Evolutionary conservation across 2,888 invertebrate genomes (phyloP), one percentile per base, ranked within the genome.

Genomic region (Encarsia formosa): DNA sequence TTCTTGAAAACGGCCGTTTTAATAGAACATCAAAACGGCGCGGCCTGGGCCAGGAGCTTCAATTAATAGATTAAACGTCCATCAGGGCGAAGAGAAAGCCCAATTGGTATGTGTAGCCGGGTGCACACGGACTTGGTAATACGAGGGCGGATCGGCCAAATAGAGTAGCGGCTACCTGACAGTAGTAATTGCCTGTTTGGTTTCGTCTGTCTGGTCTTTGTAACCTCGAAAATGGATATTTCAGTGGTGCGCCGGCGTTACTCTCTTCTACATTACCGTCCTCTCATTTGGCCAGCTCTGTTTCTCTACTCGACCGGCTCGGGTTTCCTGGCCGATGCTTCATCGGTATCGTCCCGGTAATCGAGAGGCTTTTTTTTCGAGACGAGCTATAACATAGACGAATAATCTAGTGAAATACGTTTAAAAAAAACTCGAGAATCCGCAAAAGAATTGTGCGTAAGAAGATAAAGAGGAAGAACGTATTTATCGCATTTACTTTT

Each of bases 161-260:
- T 22, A 31, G 35, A 29, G 23, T 16, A 26, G 37, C 22, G 18
- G 20, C 31, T 51, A 49, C 51, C 54, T 57, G 49, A 57, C 58
- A 58, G 58, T 54, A 59, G 58, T 60, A 59, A 61, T 60, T 60
- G 58, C 58, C 56, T 60, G 61, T 59, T 61, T 61, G 50, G 60
- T 56, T 54, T 54, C 32, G 40, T 37, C 45, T 39, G 48, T 54
- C 50, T 53, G 45, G 44, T 46, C 26, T 34, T 45, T 37, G 46
- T 52, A 57, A 56, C 54, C 43, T 52, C 39, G 52, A 57, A 54
- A 54, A 48, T 42, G 41, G 55, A 43, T 53, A 51, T 56, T 51
- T 50, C 48, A 46, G 46, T 44, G 38, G 18, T 24, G 43, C 4
- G 24, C 19, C 13, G 20, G 8, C 31, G 29, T 11, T 15, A 6